Conservation (phyloP, 2,797 vertebrate species). For the Tokudaia tokunoshimensis region DNA sequence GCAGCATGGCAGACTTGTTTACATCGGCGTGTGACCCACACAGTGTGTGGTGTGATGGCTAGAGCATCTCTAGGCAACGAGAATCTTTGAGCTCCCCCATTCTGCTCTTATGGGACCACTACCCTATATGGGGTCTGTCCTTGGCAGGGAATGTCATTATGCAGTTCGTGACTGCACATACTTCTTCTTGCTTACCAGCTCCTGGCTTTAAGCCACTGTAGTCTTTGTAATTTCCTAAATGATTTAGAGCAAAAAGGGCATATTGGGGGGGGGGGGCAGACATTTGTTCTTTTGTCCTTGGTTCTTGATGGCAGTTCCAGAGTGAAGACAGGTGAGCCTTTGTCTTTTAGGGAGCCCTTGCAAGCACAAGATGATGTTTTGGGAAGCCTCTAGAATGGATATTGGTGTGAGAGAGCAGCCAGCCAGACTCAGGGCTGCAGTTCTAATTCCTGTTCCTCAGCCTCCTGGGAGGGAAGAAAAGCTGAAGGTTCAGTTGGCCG, state of each 20-base stretch:
- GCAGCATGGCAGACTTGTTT: not conserved
- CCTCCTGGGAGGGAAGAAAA: not conserved
- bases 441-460: not conserved
- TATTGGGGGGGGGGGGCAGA: not conserved
- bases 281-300: constrained; percentile 34
- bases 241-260: not conserved
- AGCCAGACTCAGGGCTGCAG: not conserved
- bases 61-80: not conserved
- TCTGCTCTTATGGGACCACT: not conserved
- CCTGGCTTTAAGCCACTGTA: not conserved
- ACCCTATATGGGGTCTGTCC: not conserved
- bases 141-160: not conserved
- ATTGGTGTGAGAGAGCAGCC: not conserved
- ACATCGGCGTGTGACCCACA: not conserved
- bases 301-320: not conserved
- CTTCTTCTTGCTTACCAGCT: not conserved
- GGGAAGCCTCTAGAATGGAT: not conserved
- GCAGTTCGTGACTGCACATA: not conserved
- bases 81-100: not conserved
- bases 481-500: not conserved
- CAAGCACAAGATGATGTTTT: not conserved
- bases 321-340: not conserved
- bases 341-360: not conserved
- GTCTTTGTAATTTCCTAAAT: constrained; percentile 24
- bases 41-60: not conserved